Percentiles rank a stretch among this genome's conserved stretches.
Conservation (phyloP, 2,888 invertebrate genomes). For the Amblyjoppa proteus region DNA sequence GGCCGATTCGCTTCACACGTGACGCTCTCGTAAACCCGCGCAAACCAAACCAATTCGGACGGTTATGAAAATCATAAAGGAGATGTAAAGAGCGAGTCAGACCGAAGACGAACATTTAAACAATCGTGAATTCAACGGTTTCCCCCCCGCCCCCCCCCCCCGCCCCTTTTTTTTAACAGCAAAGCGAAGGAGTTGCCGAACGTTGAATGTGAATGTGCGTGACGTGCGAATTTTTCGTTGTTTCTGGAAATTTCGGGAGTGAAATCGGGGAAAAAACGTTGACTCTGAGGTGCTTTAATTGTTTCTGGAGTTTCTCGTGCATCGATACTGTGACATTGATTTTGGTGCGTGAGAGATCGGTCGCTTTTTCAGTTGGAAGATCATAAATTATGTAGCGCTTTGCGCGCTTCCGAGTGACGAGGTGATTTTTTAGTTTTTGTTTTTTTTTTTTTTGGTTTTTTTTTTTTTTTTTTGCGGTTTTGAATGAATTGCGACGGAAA, state of each 20-base stretch:
- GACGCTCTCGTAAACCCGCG: background rate
- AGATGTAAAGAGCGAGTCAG: background rate
- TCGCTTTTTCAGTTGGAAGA: background rate
- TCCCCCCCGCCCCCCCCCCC: too few species aligned
- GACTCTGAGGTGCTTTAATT: background rate
- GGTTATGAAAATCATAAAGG: background rate
- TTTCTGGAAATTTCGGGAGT: background rate
- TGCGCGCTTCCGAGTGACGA: background rate
- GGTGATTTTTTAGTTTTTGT: background rate
- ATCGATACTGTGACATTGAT: background rate
- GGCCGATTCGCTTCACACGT: slow-evolving; percentile 12
- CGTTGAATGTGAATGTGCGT: background rate
- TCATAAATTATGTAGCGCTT: slow-evolving; percentile 10
- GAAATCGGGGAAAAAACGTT: background rate
- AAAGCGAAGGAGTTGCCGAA: background rate
- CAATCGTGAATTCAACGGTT: background rate
- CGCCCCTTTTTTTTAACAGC: too few species aligned
- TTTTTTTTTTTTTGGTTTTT: background rate
- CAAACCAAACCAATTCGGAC: background rate
- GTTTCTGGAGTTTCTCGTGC: background rate
- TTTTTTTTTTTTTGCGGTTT: slow-evolving; percentile 1
- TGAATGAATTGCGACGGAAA: background rate
- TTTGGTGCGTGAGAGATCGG: background rate
- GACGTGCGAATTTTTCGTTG: background rate
- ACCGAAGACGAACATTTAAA: background rate